Base-by-base conservation (phyloP, 2,113 vertebrate species). In the Mustela lutreola region DNA sequence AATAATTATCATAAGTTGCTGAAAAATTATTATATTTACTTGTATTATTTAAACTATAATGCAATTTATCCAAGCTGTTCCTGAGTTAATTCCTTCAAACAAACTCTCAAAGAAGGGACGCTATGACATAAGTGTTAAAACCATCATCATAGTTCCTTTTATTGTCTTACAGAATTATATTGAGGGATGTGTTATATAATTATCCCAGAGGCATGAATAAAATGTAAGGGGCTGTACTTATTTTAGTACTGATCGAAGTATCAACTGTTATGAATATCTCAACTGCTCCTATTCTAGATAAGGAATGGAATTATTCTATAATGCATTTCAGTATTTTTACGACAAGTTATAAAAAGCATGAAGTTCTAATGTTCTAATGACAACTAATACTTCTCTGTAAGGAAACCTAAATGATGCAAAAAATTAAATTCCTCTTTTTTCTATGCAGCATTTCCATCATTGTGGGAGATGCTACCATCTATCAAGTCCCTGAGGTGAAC, bases 21-120 rank as follows among this genome's bases (percentile, higher is more conserved):
- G 7, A 95, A 65, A 88, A 91, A 39, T 63, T 53, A 67, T 36
- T 94, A 45, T 56, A 56, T 65, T 50, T 83, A 31, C 94, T 65
- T 33, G 16, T 60, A 71, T 71, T 58, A 89, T 78, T 85, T 93
- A 93, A 93, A 85, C 80, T 63, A 86, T 50, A 96, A 87, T 65
- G 4, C 5, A 53, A 50, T 58, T 84, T 88, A 71, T 79, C n/a
- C 33, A 94, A 94, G 80, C 19, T 50, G 11, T 76, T 70, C 33
- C n/a, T 71, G 53, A 78, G 21, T 53, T 91, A 90, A 71, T 63
- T 79, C 15, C 11, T 5, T 65, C 73, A 11, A 96, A 45, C 26
- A 91, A 70, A 89, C 83, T 82, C 73, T 81, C 45, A 76, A 85
- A 96, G 42, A 5, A 70, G 33, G 28, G 31, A 45, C 1, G 76